These are phyloP conservation scores for Platycercus adscitus DNA, from an alignment of 2,113 vertebrate species.

Conservation along the genomic window DNA sequence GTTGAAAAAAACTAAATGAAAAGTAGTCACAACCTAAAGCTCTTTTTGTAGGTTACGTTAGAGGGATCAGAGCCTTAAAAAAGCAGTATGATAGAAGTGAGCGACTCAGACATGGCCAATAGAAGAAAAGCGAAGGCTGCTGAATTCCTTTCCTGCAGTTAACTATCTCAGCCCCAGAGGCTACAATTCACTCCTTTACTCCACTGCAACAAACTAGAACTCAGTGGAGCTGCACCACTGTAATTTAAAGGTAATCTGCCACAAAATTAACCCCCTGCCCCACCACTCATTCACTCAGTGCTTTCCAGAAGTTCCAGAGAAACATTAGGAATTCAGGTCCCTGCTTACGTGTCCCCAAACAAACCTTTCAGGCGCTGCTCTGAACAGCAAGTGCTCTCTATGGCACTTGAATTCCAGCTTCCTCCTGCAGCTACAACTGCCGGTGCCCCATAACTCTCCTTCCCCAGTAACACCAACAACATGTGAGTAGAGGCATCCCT, in stretches of 20 bases:
- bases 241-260: conserved; percentile 2
- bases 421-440: neutral
- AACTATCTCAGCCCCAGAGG: neutral
- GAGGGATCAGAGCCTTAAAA: neutral
- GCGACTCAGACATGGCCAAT: neutral
- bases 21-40: neutral
- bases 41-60: neutral
- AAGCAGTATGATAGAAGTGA: neutral
- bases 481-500: neutral
- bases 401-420: neutral
- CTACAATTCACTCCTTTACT: neutral
- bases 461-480: neutral
- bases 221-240: neutral
- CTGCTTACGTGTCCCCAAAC: accelerated
- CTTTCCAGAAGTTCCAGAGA: neutral
- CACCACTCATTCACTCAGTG: neutral
- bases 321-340: accelerated
- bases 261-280: neutral
- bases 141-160: neutral
- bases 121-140: neutral
- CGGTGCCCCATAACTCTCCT: neutral
- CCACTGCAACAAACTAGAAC: neutral
- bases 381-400: neutral
- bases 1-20: neutral
- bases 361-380: neutral